Base-by-base conservation (phyloP, 2,797 vertebrate genomes). In the Fundulus diaphanus region DNA sequence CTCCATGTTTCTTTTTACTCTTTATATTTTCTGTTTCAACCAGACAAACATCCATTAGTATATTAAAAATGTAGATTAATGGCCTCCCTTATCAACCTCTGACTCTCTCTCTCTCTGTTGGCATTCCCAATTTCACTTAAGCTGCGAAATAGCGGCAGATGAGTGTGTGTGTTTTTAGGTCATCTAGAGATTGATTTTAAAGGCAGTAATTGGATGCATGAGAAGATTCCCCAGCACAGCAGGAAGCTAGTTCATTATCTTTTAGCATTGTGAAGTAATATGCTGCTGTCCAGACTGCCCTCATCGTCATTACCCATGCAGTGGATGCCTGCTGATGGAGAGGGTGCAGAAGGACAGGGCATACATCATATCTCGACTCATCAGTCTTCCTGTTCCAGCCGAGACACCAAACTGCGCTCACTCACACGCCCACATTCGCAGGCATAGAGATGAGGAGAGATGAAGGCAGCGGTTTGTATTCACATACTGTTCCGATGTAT, bases 131-230 rank as follows among this genome's bases (percentile, higher is more conserved):
- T 87, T 85, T 78, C 63, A 74, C 78, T 80, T 79, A 68, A 74
- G 88, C 77, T 82, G 78, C 76, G 71, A 83, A 84, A 70, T 79
- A 85, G 81, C 63, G 42, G 56, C 37, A 15, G 40, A 44, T 82
- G 69, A 40, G n/a, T 31, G 4, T 16, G 35, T 42, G 56, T 82
- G 75, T 90, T 94, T 90, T 85, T 87, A 85, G 92, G 92, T 92
- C 91, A 91, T 82, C 77, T 82, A 48, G 68, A 91, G 92, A 94
- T 92, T 82, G 90, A 94, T 93, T 85, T 91, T 87, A 88, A 84
- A 82, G 89, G 82, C 85, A 80, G 88, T 94, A 94, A 95, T 95
- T 94, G 93, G 92, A 90, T 90, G 85, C 91, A 88, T 87, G 91
- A 90, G 89, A 88, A 88, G 77, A 92, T 93, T 91, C 87, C 75